phyloP scores from a whole-genome alignment of 2,113 vertebrate species.

The Elanoides forficatus region DNA sequence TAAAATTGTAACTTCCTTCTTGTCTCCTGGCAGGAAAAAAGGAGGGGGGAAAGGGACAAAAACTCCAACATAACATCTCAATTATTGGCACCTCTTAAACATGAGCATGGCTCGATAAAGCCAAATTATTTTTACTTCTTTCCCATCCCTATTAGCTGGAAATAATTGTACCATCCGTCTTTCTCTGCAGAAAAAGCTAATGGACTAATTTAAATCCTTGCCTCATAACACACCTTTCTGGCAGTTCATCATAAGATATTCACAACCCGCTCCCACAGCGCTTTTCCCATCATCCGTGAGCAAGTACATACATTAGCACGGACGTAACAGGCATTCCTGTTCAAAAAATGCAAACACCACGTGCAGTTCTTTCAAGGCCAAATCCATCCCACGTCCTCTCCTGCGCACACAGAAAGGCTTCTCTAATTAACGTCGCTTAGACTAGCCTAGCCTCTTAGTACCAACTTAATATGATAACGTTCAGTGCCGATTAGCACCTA shows the following conservation, averaged over 20 bases:
- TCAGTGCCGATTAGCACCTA: background rate
- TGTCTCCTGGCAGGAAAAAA: background rate
- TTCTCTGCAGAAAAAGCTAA: background rate
- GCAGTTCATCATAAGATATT: no score
- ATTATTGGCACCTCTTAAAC: background rate
- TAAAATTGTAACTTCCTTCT: background rate
- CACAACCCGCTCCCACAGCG: background rate
- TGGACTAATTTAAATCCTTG: background rate
- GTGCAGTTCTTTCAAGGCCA: background rate
- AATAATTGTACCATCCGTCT: background rate
- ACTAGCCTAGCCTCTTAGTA: background rate
- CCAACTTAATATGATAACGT: no score
- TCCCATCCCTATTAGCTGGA: background rate
- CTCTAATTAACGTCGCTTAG: background rate
- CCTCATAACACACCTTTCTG: background rate
- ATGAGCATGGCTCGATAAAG: background rate
- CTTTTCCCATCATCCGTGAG: background rate
- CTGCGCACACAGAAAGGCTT: background rate
- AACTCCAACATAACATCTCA: background rate
- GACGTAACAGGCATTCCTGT: background rate
- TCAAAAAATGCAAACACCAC: background rate
- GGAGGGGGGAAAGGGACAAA: background rate
- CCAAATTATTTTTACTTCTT: background rate
- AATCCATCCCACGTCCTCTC: background rate
- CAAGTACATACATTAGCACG: rapidly evolving